Conservation (phyloP, 2,797 vertebrate species). For the Emys orbicularis region DNA sequence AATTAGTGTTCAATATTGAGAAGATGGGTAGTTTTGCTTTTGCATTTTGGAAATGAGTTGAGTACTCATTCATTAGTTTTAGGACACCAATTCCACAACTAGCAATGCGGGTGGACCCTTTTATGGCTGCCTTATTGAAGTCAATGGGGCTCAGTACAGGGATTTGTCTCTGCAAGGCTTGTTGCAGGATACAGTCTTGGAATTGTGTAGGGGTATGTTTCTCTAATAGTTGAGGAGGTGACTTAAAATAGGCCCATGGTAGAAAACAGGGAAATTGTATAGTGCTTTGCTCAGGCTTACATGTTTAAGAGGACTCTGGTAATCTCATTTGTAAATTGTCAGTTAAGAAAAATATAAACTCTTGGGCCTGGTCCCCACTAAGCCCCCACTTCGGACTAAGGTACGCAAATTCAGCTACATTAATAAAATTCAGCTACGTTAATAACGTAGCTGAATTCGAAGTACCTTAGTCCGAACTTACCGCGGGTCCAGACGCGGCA, state of each 20-base stretch:
- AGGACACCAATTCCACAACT: fast-evolving
- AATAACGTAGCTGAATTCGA: too few species aligned
- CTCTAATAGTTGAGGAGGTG: neutral
- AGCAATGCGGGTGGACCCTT: neutral
- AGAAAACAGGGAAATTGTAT: neutral
- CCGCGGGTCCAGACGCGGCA: too few species aligned
- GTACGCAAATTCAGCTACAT: too few species aligned
- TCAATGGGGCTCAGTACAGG: fast-evolving
- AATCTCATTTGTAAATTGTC: neutral
- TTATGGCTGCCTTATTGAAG: neutral
- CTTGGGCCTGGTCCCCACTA: too few species aligned
- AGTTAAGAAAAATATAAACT: neutral
- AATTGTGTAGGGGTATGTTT: fast-evolving
- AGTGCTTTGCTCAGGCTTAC: neutral
- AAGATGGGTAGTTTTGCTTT: fast-evolving
- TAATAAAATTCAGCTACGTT: too few species aligned
- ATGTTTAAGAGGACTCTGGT: neutral
- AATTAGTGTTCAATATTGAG: fast-evolving
- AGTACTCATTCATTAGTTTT: neutral
- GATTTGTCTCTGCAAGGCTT: neutral
- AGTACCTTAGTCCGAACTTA: too few species aligned
- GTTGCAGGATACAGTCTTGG: fast-evolving
- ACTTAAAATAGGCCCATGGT: neutral
- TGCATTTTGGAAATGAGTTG: fast-evolving
- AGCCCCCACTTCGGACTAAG: too few species aligned